Evolutionary conservation across 2,888 invertebrate species (phyloP), one percentile per base, ranked within the genome.

Genomic region (Protula sp.): DNA sequence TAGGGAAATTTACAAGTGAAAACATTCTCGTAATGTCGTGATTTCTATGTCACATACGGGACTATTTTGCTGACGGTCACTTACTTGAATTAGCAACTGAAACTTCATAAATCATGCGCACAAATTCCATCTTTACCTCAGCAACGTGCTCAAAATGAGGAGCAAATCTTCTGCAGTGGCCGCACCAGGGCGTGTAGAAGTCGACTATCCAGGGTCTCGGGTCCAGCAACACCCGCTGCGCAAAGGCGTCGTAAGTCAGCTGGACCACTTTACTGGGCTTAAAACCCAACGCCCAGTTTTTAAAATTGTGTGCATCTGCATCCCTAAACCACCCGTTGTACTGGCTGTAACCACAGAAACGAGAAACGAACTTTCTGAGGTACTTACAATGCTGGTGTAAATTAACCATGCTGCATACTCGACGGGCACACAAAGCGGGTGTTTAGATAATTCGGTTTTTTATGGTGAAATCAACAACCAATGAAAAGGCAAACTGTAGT

Each of bases 141-240:
- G 88, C 87, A 53, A 87, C 84, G 67, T 83, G 82, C 67, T 86
- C 85, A 80, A 87, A 89, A 65, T 87, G 86, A 1, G 89, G 88
- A 62, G 87, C 87, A 76, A 89, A 87, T 63, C 83, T 82, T 64
- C 85, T 84, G 71, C 88, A 89, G 68, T 80, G 83, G 0, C 82
- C 82, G 69, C 84, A 84, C 81, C 80, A 81, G 1, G 80, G 79
- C 3, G 79, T 75, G 65, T 72, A 80, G 67, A 78, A 81, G 59
- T 81, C 80, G 29, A 81, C 63, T 22, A 81, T 59, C 87, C 85
- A 85, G 0, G 84, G 83, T 74, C 83, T 81, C 30, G 76, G 72
- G 58, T 84, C 83, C 1, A 79, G 74, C 22, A 87, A 72, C 19
- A 87, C 83, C 57, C 82, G 72, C 3, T 73, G 57, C 57, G 85